Evolutionary conservation across 2,797 vertebrate genomes (phyloP), one percentile per base, ranked within the genome.

Genomic region (Potorous gilbertii): DNA sequence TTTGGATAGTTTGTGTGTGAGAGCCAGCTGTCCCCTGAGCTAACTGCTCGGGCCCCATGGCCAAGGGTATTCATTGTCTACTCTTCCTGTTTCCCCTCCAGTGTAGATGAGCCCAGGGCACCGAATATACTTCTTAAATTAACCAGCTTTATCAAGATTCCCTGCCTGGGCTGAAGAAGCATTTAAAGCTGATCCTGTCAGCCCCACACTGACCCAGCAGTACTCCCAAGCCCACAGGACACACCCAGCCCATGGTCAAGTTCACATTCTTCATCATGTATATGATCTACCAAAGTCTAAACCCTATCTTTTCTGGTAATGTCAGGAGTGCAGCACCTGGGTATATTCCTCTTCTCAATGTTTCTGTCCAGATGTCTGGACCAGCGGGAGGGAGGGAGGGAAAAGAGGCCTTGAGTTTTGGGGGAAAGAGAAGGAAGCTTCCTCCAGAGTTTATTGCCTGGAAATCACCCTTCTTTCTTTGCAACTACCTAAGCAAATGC

Each of bases 401-500:
- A 46, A 46, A 81, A 40, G 28, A 11, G 14, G 4, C 40, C 74
- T 87, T 46, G 74, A 50, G 40, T 24, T 46, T 81, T 46, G 21
- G 74, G 74, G 74, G 74, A 74, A 46, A 29, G 21, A 14, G 18
- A 87, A 50, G 40, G 21, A 50, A 50, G 40, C 2, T 46, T 46
- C 40, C 21, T 87, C 9, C 21, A 27, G 40, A 24, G 74, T 87
- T 87, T 87, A 87, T 87, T 87, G 74, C 74, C 74, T 87, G 74
- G 74, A 87, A 87, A 50, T 87, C 74, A 87, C 74, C 74, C 0
- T 24, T 27, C 10, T 87, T 87, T 87, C 74, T 50, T 50, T 87
- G 74, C 74, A 27, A 11, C 74, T 12, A 46, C 74, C 40, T 93
- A 91, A 97, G 89, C 96, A 91, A 96, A 95, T 90, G 95, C 18